phyloP scores from a whole-genome alignment of 2,113 vertebrate genomes.

The Trichomycterus rosablanca region DNA sequence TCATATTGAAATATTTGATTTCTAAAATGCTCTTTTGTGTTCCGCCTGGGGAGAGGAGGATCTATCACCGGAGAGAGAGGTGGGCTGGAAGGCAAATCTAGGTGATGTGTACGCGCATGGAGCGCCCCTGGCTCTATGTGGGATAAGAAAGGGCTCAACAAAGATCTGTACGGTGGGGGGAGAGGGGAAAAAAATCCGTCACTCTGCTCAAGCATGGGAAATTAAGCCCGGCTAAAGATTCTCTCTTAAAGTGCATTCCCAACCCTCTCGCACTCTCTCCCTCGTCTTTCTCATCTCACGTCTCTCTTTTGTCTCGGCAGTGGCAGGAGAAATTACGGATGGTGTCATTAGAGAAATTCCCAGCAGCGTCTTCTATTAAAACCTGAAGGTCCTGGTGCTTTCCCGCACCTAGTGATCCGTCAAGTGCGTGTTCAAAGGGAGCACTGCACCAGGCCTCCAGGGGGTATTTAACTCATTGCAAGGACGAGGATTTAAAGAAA shows the following conservation, averaged over 20 bases:
- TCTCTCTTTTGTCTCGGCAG: slow-evolving; percentile 69
- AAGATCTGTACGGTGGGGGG: slow-evolving; percentile 67
- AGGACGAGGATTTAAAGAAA: slow-evolving; percentile 91
- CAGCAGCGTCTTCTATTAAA: slow-evolving; percentile 81
- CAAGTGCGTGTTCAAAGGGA: slow-evolving; percentile 89
- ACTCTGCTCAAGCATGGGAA: slow-evolving; percentile 82
- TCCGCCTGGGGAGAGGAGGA: slow-evolving; percentile 55
- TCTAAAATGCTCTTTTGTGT: slow-evolving; percentile 68
- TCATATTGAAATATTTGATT: slow-evolving; percentile 67
- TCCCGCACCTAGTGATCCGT: slow-evolving; percentile 78
- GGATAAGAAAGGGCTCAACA: slow-evolving; percentile 76
- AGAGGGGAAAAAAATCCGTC: slow-evolving; percentile 65
- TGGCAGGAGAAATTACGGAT: slow-evolving; percentile 91
- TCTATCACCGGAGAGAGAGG: slow-evolving; percentile 58
- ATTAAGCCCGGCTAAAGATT: slow-evolving; percentile 97
- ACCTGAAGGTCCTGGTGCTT: slow-evolving; percentile 85
- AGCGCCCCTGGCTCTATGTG: slow-evolving; percentile 77
- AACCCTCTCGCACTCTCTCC: slow-evolving; percentile 64
- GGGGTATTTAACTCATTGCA: slow-evolving; percentile 98
- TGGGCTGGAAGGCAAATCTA: slow-evolving; percentile 72
- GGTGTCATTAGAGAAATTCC: slow-evolving; percentile 90
- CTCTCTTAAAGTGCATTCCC: slow-evolving; percentile 85
- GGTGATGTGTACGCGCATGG: slow-evolving; percentile 69
- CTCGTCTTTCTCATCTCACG: slow-evolving; percentile 39
- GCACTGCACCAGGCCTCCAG: slow-evolving; percentile 83